phyloP scores from a whole-genome alignment of 1,140 invertebrate species.

The Mesaphorura yosii region DNA sequence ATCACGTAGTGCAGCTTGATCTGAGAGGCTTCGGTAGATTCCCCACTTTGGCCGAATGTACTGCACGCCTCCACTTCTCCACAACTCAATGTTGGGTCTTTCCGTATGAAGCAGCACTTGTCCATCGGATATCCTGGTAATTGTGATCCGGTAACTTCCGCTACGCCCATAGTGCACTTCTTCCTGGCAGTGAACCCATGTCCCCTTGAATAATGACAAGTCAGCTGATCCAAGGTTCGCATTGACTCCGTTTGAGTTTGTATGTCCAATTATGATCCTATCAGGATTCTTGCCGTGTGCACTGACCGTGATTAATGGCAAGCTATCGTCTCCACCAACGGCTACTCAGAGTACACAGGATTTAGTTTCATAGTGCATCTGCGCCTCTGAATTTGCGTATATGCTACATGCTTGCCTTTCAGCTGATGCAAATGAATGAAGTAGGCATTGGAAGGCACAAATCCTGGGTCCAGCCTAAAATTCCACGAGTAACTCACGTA shows the following conservation, averaged over 20 bases:
- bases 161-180: slow-evolving; percentile 6
- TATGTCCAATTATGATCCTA: slow-evolving; percentile 1
- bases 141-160: slow-evolving; percentile 7
- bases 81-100: slow-evolving; percentile 11
- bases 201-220: slow-evolving; percentile 2
- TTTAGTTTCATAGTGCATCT: too few relatives aligned
- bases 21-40: background rate
- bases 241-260: slow-evolving; percentile 5
- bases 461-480: slow-evolving; percentile 15
- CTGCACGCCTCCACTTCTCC: slow-evolving; percentile 17
- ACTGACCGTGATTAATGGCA: slow-evolving; percentile 18
- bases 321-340: slow-evolving; percentile 16
- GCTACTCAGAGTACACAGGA: too few relatives aligned
- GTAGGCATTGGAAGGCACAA: slow-evolving; percentile 13
- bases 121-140: background rate
- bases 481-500: slow-evolving; percentile 18
- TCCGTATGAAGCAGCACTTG: background rate
- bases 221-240: background rate
- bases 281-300: background rate
- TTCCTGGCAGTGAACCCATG: slow-evolving; percentile 11
- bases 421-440: slow-evolving; percentile 21
- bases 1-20: slow-evolving; percentile 3
- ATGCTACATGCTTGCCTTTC: slow-evolving; percentile 15
- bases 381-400: background rate
- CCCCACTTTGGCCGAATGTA: slow-evolving; percentile 7